phyloP scores from a whole-genome alignment of 2,888 invertebrate genomes.

The Ormyrus pomaceus region DNA sequence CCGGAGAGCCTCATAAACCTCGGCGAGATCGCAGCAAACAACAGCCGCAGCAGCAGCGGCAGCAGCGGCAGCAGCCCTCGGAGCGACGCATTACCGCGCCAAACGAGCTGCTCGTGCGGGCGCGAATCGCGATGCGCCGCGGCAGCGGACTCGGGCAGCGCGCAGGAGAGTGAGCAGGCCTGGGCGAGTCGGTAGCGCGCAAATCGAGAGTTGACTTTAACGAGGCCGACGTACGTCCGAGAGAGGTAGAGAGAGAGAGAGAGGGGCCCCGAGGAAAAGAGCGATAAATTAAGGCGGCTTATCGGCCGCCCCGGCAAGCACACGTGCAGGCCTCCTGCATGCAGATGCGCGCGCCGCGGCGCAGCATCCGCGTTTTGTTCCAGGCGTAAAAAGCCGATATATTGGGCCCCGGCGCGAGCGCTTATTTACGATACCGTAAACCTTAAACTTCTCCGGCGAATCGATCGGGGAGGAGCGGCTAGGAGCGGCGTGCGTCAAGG shows the following conservation, averaged over 20 bases:
- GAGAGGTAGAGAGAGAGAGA: conserved; percentile 19
- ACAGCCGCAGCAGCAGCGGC: not conserved
- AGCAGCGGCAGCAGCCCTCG: not conserved
- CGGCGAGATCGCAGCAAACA: not conserved
- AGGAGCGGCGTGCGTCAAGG: too few species aligned
- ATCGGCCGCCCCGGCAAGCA: conserved; percentile 62
- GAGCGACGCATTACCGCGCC: conserved; percentile 30
- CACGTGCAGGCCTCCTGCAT: conserved; percentile 47
- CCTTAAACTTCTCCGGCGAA: conserved; percentile 41
- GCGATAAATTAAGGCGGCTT: conserved; percentile 72
- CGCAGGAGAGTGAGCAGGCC: conserved; percentile 34
- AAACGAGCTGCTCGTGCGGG: not conserved
- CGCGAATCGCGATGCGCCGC: not conserved
- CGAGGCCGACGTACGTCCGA: conserved; percentile 53
- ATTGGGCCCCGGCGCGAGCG: conserved; percentile 68
- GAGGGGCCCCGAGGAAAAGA: conserved; percentile 66
- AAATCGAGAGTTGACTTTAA: conserved; percentile 65
- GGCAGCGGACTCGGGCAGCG: not conserved
- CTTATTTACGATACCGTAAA: conserved; percentile 72
- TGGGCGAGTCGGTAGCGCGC: conserved; percentile 59
- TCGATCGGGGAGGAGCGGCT: not conserved
- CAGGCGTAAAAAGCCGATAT: conserved; percentile 63
- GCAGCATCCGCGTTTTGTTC: conserved; percentile 58
- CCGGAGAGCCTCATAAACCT: not conserved
- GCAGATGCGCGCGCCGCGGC: conserved; percentile 60